Evolutionary conservation across 2,888 invertebrate species (phyloP), one percentile per base, ranked within the genome.

Genomic region (Drosophila pseudotalamancana): DNA sequence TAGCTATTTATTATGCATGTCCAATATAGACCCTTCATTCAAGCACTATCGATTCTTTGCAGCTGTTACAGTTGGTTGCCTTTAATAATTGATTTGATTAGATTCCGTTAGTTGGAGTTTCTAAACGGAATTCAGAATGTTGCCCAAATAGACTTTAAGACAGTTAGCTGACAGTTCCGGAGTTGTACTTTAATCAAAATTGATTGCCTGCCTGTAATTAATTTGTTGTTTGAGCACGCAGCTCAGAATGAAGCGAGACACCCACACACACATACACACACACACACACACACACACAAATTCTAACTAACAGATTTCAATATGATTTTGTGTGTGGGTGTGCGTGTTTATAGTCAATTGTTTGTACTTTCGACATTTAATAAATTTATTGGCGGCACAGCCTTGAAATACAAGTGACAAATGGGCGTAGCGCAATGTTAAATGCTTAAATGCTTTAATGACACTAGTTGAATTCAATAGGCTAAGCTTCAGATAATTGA

Each of bases 141-240:
- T 31, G 19, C 19, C 49, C 39, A 48, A 51, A 43, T 43, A 19
- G 37, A 49, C 61, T 79, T 86, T 61, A 83, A 70, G 67, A 59
- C 48, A 42, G 32, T 64, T 57, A n/a, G 19, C 63, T 48, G 50
- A 43, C 55, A 63, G 45, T 59, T 61, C 35, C 56, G 43, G 34
- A 46, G 21, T 40, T 75, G 62, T 62, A 69, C 70, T 87, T 87
- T 87, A 78, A 82, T 82, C 85, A 87, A 87, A 87, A 82, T 82
- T 85, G 70, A 82, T 82, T 76, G 78, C 85, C 42, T 59, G 72
- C 42, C 42, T 59, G 78, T 85, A 87, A 82, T 85, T 82, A 85
- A 76, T 85, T 72, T 76, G 70, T 73, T 87, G 73, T 87, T 87
- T 87, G 77, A 74, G 46, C 81, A 81, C 87, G 84, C 84, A 69